Evolutionary conservation across 2,113 vertebrate species (phyloP).

Genomic region (Brachyhypopomus occidentalis): DNA sequence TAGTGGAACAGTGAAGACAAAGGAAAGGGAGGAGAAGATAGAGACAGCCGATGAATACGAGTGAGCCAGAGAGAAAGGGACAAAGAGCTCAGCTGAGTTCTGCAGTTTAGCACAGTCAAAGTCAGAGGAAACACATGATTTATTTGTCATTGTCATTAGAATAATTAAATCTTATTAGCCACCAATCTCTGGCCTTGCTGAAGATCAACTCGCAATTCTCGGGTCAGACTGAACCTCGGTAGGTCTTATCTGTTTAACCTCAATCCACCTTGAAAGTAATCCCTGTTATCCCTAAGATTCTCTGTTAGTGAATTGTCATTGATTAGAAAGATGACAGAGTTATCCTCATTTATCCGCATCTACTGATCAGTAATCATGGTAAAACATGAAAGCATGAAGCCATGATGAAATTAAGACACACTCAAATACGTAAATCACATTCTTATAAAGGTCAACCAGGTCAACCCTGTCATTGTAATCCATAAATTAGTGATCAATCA

Average conservation of each 20-base stretch:
- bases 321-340: background rate
- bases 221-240: too few relatives aligned
- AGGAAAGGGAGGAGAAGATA: background rate
- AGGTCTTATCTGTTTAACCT: too few relatives aligned
- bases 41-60: background rate
- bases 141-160: conserved; percentile 29
- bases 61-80: background rate
- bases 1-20: background rate
- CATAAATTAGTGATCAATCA: conserved; percentile 29
- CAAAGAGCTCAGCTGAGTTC: conserved; percentile 8
- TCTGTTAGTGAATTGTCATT: background rate
- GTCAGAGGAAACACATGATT: conserved; percentile 12
- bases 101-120: conserved; percentile 28
- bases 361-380: background rate
- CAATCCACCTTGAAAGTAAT: background rate
- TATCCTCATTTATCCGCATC: background rate
- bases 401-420: background rate
- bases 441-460: conserved; percentile 13
- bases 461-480: conserved; percentile 15
- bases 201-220: too few relatives aligned
- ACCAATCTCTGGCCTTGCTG: background rate
- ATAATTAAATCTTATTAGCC: conserved; percentile 14
- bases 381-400: background rate
- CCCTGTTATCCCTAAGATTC: too few relatives aligned
- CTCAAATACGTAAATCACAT: background rate